Evolutionary conservation across 2,888 invertebrate species (phyloP).

Genomic region (Invenusta paracnida): DNA sequence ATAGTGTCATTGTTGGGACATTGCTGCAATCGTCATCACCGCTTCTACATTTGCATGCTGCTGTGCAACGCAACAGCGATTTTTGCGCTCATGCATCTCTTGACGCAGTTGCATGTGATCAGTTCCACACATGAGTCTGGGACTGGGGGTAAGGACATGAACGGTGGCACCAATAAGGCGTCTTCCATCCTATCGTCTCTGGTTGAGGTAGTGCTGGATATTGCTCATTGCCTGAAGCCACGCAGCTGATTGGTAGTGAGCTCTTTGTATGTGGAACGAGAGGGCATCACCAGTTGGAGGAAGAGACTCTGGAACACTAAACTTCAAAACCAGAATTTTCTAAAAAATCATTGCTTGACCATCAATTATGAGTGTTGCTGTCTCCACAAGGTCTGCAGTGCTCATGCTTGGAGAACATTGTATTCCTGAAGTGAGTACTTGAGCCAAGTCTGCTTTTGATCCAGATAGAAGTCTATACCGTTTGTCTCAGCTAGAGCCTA

Average conservation of each 20-base stretch:
- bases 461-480: too few relatives aligned
- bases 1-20: conserved; percentile 7
- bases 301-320: too few relatives aligned
- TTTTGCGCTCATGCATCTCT: conserved; percentile 9
- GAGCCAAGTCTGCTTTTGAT: too few relatives aligned
- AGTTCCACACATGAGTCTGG: conserved; percentile 12
- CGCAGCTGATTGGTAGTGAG: not conserved
- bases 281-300: too few relatives aligned
- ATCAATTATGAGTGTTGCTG: too few relatives aligned
- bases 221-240: not conserved
- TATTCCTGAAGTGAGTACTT: too few relatives aligned
- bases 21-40: not conserved
- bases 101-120: conserved; percentile 9
- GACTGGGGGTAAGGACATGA: conserved; percentile 10
- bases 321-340: too few relatives aligned
- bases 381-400: too few relatives aligned
- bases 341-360: too few relatives aligned
- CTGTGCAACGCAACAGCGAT: not conserved
- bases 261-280: too few relatives aligned
- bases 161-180: not conserved
- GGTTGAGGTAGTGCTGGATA: conserved; percentile 25
- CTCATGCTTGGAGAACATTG: too few relatives aligned
- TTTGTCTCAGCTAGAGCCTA: too few relatives aligned
- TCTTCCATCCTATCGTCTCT: conserved; percentile 23
- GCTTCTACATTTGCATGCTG: conserved; percentile 17